Conservation (phyloP, 2,113 vertebrate genomes). For the Ailurus styani region DNA sequence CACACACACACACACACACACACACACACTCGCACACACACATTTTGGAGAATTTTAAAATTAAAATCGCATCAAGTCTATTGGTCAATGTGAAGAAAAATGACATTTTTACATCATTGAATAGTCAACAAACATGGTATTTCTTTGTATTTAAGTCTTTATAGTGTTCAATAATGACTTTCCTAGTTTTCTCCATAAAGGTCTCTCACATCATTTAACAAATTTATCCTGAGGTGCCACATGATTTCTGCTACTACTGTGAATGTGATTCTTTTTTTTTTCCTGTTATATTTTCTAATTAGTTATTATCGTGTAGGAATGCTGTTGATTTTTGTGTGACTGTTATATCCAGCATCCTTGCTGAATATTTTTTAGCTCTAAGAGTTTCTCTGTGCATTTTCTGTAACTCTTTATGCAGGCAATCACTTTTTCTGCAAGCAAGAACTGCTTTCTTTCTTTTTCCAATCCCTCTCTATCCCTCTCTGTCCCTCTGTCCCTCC, state of each 20-base stretch:
- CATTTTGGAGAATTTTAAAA: background rate
- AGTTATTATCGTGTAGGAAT: background rate
- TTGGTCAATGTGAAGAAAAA: background rate
- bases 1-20: background rate
- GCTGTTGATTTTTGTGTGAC: background rate
- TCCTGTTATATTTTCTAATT: background rate
- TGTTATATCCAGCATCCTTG: background rate
- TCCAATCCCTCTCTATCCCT: background rate
- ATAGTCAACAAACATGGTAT: background rate
- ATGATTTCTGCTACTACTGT: background rate
- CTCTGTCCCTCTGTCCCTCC: background rate
- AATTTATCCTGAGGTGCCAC: background rate
- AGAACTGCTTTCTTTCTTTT: background rate
- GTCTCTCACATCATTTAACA: background rate
- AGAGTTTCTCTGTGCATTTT: constrained; percentile 18
- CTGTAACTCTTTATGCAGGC: background rate
- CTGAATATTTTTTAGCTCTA: background rate
- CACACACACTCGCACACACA: too few species aligned
- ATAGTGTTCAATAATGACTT: background rate
- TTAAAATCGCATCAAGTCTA: background rate
- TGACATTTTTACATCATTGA: background rate
- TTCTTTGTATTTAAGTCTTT: background rate
- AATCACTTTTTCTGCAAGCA: background rate
- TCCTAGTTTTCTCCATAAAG: background rate
- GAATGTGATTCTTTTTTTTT: background rate